A percentile compares a stretch with the other conserved stretches of the same genome.
Conservation (phyloP, 2,888 invertebrate species). For the Pomacea canaliculata region DNA sequence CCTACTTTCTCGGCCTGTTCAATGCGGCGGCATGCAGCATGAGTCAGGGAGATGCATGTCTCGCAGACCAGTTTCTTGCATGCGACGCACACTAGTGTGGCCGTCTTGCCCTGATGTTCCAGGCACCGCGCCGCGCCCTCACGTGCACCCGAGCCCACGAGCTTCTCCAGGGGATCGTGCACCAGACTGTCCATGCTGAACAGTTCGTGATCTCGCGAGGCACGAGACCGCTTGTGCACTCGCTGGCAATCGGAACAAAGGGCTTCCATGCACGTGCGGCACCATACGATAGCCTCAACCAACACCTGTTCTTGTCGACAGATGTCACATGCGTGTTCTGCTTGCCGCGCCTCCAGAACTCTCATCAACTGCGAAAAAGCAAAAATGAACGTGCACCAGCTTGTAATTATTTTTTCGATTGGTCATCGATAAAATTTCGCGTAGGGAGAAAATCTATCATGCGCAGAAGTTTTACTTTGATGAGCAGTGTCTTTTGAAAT, state of each 20-base stretch:
- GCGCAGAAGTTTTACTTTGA: too few relatives aligned
- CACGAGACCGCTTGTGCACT: conserved; percentile 27
- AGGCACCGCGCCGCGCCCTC: conserved; percentile 18
- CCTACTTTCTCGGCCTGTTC: conserved; percentile 25
- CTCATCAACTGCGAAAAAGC: conserved; percentile 5
- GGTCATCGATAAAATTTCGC: too few relatives aligned
- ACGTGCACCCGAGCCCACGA: conserved; percentile 9
- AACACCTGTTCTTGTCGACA: conserved; percentile 32
- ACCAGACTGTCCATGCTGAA: conserved; percentile 28
- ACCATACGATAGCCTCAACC: conserved; percentile 28
- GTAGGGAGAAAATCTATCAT: too few relatives aligned
- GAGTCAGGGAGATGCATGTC: conserved; percentile 24
- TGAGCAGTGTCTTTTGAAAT: too few relatives aligned
- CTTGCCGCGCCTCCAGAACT: conserved; percentile 17
- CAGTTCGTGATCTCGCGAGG: conserved; percentile 27
- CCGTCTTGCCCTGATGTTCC: conserved; percentile 26
- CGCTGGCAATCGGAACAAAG: conserved; percentile 32
- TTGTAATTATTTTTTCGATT: too few relatives aligned
- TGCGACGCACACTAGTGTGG: conserved; percentile 29
- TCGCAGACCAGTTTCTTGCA: conserved; percentile 35
- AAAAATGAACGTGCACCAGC: background rate
- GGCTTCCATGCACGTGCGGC: conserved; percentile 27
- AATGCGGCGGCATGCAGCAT: conserved; percentile 25
- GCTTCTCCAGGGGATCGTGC: conserved; percentile 29
- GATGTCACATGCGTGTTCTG: conserved; percentile 29